Evolutionary conservation across 1,140 invertebrate species (phyloP), one percentile per base, ranked within the genome.

Genomic region (Calosoma granatense): DNA sequence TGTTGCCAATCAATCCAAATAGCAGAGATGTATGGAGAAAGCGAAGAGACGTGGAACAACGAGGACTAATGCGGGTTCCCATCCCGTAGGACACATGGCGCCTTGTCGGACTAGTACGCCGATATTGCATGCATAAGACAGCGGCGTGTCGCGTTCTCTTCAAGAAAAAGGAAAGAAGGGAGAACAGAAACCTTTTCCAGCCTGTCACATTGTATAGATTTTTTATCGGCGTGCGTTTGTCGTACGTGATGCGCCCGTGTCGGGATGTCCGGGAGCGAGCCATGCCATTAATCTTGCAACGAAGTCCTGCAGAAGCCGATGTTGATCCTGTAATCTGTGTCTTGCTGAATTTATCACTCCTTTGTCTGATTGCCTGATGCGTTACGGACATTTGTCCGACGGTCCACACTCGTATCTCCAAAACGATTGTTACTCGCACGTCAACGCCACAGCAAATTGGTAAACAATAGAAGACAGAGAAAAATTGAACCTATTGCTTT

Each of bases 301-400:
- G 57, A 59, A 59, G 62, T 66, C 61, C 60, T 60, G 58, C 58
- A 60, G 57, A 55, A 63, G 60, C 57, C 41, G 60, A 59, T 58
- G 60, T 57, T 67, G 65, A 67, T 67, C 65, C 64, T 61, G 63
- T 67, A 67, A 67, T 67, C 65, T 65, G 65, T 65, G 64, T 67
- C 65, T 67, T 63, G 39, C 59, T 63, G 65, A 63, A 67, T 67
- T 67, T 67, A 67, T 67, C 63, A 65, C 60, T 64, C 9, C 65
- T 67, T 67, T 67, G 65, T 67, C 63, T 63, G 56, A 19, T 47
- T 47, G 41, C 54, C 47, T 47, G 47, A 59, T 63, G 22, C 52
- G 64, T 64, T 61, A 63, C 17, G 41, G 64, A 63, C 61, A 61
- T 56, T 60, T 55, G 57, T 61, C 54, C 55, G 54, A 59, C 52